Evolutionary conservation across 2,888 invertebrate species (phyloP), one percentile per base, ranked within the genome.

Genomic region (Halictus quadricinctus): DNA sequence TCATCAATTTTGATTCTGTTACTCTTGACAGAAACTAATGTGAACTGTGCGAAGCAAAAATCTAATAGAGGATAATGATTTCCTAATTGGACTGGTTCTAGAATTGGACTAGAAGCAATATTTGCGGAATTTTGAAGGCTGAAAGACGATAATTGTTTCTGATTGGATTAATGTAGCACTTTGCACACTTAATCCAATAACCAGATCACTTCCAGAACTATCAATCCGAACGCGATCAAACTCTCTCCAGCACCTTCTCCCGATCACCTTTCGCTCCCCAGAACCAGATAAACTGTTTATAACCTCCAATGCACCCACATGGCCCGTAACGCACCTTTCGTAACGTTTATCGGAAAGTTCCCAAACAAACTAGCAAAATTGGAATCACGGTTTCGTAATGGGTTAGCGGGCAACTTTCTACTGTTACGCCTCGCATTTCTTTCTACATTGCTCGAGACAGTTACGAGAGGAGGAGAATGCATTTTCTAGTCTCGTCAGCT

Each of bases 341-440:
- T 60, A 60, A 60, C 60, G 25, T 60, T 60, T 60, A 13, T 21
- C 60, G 10, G 25, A 15, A 60, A 60, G n/a, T 60, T 60, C 13
- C 60, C n/a, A 60, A 60, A 60, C 60, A 60, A 60, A 21, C 54
- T 21, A n/a, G 70, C n/a, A n/a, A 43, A 46, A 46, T n/a, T 70
- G 12, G 12, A 43, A n/a, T n/a, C 12, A 12, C 46, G 43, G 43
- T 70, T 43, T 70, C 21, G n/a, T 70, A 70, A 46, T 41, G n/a
- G 41, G n/a, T 46, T 43, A 70, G 1, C 18, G 18, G 41, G 21
- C 48, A 69, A 66, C 66, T 76, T 76, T 66, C 66, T 69, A 66
- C 74, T 50, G n/a, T 13, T n/a, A 25, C 29, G 41, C n/a, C 25
- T 15, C 4, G n/a, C 8, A 58, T 13, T 74, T 54, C 41, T 41